Evolutionary conservation across 2,888 invertebrate species (phyloP).

Genomic region (Plagiodera versicolora): DNA sequence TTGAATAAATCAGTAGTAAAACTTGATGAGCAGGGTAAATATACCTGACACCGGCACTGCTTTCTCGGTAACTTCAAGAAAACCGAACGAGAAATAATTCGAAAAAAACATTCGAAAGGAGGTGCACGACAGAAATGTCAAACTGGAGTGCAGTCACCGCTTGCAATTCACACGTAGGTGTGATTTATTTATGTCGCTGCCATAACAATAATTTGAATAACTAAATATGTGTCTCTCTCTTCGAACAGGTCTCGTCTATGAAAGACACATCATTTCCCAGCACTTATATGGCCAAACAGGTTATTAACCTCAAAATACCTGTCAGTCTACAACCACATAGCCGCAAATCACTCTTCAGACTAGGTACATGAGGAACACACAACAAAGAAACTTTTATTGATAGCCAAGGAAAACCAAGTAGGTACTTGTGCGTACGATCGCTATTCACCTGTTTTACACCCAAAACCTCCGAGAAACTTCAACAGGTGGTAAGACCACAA

Average conservation of each 20-base stretch:
- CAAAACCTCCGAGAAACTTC: conserved; percentile 26
- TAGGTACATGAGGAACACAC: no score
- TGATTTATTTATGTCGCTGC: neutral
- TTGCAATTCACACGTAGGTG: no score
- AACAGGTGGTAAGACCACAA: conserved; percentile 29
- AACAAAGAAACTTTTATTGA: no score
- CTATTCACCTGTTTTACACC: neutral
- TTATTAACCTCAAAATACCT: conserved; percentile 23
- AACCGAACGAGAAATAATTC: no score
- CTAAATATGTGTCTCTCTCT: neutral
- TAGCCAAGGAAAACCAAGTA: no score
- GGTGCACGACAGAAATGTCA: neutral
- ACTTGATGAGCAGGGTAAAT: no score
- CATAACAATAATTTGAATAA: conserved; percentile 3
- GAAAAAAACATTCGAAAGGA: neutral
- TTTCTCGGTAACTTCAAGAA: no score
- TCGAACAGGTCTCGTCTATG: conserved; percentile 13
- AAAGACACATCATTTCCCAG: conserved; percentile 20
- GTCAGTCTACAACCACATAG: conserved; percentile 11
- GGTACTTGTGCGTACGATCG: no score
- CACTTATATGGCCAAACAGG: conserved; percentile 17
- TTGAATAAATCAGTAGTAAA: no score
- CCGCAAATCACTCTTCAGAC: neutral
- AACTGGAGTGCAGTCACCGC: no score
- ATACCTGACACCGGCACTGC: no score